Percentiles rank a stretch among this genome's conserved stretches.
Conservation (phyloP, 2,888 invertebrate species). For the Platycheirus rosarum region DNA sequence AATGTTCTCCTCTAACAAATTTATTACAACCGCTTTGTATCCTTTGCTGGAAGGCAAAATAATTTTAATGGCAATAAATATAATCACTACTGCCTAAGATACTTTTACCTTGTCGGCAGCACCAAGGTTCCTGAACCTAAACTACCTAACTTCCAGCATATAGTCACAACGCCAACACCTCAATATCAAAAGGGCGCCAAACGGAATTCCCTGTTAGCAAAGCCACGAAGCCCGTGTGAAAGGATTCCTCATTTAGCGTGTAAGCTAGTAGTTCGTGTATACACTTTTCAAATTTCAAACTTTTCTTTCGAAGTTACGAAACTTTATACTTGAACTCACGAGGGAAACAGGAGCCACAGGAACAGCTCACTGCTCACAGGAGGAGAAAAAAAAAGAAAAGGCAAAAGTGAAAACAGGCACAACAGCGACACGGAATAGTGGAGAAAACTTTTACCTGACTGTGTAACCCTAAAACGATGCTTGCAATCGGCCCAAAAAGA, state of each 20-base stretch:
- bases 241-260: constrained; percentile 36
- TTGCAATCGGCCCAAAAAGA: constrained; percentile 41
- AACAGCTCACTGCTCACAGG: neutral
- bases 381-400: neutral
- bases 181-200: constrained; percentile 1
- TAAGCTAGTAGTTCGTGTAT: constrained; percentile 38
- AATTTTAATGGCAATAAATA: constrained; percentile 66
- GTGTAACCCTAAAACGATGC: constrained; percentile 52
- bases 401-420: constrained; percentile 16
- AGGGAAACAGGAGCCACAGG: constrained; percentile 10
- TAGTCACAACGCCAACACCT: constrained; percentile 5
- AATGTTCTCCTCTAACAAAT: constrained; percentile 56
- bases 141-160: neutral
- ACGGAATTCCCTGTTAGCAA: constrained; percentile 31
- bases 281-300: constrained; percentile 59
- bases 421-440: neutral
- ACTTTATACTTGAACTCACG: constrained; percentile 48
- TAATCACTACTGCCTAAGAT: constrained; percentile 34
- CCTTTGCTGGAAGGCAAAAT: constrained; percentile 54
- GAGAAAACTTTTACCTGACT: constrained; percentile 52
- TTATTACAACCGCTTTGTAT: constrained; percentile 66
- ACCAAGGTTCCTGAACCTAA: neutral
- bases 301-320: constrained; percentile 55
- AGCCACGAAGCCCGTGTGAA: constrained; percentile 7
- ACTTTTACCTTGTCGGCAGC: neutral